Evolutionary conservation across 2,113 vertebrate species (phyloP).

Genomic region (Caranx ignobilis): DNA sequence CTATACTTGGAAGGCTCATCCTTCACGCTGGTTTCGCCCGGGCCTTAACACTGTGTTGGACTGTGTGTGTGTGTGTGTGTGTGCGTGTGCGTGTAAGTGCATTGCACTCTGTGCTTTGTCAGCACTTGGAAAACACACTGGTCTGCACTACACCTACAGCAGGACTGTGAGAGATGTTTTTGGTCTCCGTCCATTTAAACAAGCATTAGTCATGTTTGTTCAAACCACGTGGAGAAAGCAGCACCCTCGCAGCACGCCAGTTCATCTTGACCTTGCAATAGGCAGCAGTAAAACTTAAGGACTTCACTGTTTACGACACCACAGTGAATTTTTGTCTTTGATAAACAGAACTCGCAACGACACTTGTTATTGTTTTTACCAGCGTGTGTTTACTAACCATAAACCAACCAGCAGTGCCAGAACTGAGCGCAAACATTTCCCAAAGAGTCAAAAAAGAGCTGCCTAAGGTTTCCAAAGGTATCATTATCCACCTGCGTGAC

Average conservation of each 20-base stretch:
- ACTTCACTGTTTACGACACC: conserved; percentile 7
- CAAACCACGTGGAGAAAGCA: conserved; percentile 60
- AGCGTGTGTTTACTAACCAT: conserved; percentile 34
- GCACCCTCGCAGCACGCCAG: conserved; percentile 31
- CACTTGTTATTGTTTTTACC: conserved; percentile 13
- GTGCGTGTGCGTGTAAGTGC: conserved; percentile 1
- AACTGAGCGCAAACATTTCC: conserved; percentile 18
- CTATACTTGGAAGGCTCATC: conserved; percentile 18
- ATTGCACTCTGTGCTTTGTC: conserved; percentile 63
- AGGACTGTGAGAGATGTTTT: conserved; percentile 62
- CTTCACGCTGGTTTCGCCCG: not conserved
- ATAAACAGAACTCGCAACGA: conserved; percentile 5
- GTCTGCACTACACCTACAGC: conserved; percentile 54
- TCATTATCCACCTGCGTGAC: conserved; percentile 20
- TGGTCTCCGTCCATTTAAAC: conserved; percentile 68
- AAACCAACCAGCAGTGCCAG: not conserved
- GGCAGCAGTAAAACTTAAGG: conserved; percentile 22
- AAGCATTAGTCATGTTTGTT: conserved; percentile 67
- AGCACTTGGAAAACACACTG: conserved; percentile 67
- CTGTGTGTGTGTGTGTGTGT: too few species aligned
- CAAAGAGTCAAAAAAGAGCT: conserved; percentile 7
- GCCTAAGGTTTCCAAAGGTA: conserved; percentile 2
- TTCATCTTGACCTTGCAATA: conserved; percentile 26
- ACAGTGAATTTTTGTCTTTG: conserved; percentile 2
- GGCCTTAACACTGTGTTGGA: conserved; percentile 31